Conservation (phyloP, 2,797 vertebrate species). For the Serranus cabrilla region DNA sequence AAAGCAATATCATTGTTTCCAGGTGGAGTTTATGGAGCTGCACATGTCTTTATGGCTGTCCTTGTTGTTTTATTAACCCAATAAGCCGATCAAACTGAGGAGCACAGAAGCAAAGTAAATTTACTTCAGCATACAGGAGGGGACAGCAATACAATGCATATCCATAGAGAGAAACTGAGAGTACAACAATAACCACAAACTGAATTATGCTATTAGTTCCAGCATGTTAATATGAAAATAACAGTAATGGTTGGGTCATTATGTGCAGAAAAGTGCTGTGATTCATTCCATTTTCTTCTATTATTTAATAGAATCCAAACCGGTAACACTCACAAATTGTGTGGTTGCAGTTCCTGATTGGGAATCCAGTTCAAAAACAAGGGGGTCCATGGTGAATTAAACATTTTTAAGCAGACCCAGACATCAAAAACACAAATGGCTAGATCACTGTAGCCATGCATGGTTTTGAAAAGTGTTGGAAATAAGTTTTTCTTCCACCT, state of each 20-base stretch:
- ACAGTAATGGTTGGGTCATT: not conserved
- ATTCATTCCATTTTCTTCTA: not conserved
- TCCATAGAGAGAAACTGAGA: not conserved
- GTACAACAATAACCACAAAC: not conserved
- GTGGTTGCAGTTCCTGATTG: not conserved
- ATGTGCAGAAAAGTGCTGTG: not conserved
- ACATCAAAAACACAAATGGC: not conserved
- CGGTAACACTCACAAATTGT: not conserved
- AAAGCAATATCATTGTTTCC: not conserved
- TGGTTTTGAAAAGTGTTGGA: not conserved
- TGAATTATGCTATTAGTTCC: not conserved
- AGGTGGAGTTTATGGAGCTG: conserved; percentile 5
- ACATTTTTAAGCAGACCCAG: not conserved
- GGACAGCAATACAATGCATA: not conserved
- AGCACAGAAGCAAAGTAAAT: not conserved
- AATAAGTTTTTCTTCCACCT: no score
- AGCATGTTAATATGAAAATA: not conserved
- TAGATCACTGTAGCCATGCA: not conserved
- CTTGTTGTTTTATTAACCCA: conserved; percentile 1
- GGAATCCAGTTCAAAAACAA: conserved; percentile 9
- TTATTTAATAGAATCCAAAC: not conserved
- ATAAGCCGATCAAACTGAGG: not conserved
- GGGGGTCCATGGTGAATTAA: not conserved
- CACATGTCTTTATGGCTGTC: not conserved
- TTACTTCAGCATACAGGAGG: not conserved